phyloP scores from a whole-genome alignment of 2,888 invertebrate species.

The Atethmia centrago region DNA sequence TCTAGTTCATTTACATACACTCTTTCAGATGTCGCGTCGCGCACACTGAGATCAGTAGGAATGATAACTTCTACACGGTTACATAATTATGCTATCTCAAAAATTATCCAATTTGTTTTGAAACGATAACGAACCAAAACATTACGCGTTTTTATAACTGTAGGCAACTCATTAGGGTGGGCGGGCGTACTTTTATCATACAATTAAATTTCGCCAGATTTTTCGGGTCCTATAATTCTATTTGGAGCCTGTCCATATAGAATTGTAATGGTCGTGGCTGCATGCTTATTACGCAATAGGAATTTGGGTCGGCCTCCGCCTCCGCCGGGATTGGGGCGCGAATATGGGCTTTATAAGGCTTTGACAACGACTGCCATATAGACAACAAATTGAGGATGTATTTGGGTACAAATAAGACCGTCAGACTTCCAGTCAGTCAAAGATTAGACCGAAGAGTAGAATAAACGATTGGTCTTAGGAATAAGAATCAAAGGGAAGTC shows the following conservation, averaged over 20 bases:
- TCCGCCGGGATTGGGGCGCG: conserved; percentile 43
- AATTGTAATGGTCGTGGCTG: conserved; percentile 28
- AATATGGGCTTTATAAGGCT: conserved; percentile 32
- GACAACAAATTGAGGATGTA: conserved; percentile 18
- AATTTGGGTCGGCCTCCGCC: conserved; percentile 54
- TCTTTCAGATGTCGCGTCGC: conserved; percentile 23
- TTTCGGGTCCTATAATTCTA: conserved; percentile 25
- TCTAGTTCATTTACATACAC: conserved; percentile 19
- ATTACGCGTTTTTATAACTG: conserved; percentile 30
- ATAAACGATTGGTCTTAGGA: not conserved
- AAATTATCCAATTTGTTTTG: conserved; percentile 42
- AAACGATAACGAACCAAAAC: conserved; percentile 47
- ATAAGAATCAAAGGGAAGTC: conserved; percentile 5
- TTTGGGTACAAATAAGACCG: conserved; percentile 3
- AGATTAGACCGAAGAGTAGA: not conserved
- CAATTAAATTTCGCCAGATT: conserved; percentile 35
- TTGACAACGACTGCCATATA: conserved; percentile 32
- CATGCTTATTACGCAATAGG: conserved; percentile 49
- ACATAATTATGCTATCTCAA: conserved; percentile 45
- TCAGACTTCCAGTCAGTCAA: not conserved
- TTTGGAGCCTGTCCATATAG: conserved; percentile 25
- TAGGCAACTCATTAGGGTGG: conserved; percentile 9
- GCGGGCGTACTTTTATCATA: conserved; percentile 24
- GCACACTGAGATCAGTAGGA: conserved; percentile 29
- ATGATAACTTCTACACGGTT: conserved; percentile 41